phyloP scores from a whole-genome alignment of 2,113 vertebrate genomes.

The Megaptera novaeangliae region DNA sequence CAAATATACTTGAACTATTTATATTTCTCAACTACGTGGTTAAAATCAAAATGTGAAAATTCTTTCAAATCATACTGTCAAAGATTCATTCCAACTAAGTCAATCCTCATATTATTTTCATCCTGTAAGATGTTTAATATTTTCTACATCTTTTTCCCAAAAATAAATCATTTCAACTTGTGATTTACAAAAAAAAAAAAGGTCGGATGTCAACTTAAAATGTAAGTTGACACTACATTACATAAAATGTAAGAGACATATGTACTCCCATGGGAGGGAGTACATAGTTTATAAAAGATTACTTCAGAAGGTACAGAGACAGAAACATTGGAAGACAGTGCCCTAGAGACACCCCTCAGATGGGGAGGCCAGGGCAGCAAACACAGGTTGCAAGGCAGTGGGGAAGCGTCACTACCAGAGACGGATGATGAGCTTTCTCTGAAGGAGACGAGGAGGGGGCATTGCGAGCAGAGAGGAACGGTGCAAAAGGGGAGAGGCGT shows the following conservation, averaged over 20 bases:
- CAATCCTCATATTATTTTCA: background rate
- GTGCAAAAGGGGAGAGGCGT: too few relatives aligned
- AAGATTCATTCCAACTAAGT: background rate
- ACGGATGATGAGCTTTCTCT: fast-evolving
- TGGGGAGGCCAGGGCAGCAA: background rate
- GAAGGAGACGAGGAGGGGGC: background rate
- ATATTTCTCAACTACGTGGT: background rate
- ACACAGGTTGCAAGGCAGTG: background rate
- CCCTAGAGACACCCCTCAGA: background rate
- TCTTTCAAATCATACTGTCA: background rate
- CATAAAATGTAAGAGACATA: background rate
- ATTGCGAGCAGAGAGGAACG: background rate
- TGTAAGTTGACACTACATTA: background rate
- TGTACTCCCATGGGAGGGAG: background rate
- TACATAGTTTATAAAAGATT: background rate
- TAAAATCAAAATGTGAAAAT: background rate
- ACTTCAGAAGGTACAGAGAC: background rate
- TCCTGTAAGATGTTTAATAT: background rate
- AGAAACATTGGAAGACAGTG: background rate
- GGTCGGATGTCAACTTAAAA: background rate
- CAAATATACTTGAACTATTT: background rate
- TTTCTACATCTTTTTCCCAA: background rate
- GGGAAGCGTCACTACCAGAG: background rate
- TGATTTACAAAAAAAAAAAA: background rate
- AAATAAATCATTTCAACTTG: background rate